Evolutionary conservation across 2,113 vertebrate species (phyloP), one percentile per base, ranked within the genome.

Genomic region (Apus apus): DNA sequence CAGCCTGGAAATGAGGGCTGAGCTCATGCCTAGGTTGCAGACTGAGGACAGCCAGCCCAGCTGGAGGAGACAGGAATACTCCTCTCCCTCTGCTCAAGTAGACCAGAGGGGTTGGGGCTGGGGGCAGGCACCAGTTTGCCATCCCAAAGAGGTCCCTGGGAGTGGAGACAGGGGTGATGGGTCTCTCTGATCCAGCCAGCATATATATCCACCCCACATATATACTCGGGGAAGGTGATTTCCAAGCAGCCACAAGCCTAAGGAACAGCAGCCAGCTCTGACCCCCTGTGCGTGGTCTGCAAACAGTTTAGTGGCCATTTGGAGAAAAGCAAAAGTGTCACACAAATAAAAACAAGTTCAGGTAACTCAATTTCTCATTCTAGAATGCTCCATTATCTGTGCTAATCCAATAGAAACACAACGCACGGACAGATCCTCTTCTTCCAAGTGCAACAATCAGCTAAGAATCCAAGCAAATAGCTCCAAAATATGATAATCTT

Each of bases 321-420:
- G 25, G 58, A 25, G 0, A 5, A 6, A 26, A 14, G 1, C 2
- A 8, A 6, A 17, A 1, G 15, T 3, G 54, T 2, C 45, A 7
- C 4, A 4, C 5, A 7, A 30, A 0, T 1, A 26, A 2, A 12
- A 26, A 32, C 23, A 11, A 40, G 30, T 34, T 38, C n/a, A n/a
- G n/a, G n/a, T n/a, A n/a, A n/a, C n/a, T 38, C 10, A 38, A 38
- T 38, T 38, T 38, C 38, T 38, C 38, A 38, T 38, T 38, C 38
- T 2, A 5, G 23, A 38, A 26, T 8, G 1, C 2, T 13, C 46
- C 18, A 18, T 2, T 5, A 21, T 22, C 48, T 18, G 18, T 58
- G 50, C n/a, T 21, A 54, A 36, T 21, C 51, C 56, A 3, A 25
- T 53, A 77, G 32, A 51, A 74, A 23, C 1, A 6, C 1, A 36